Evolutionary conservation across 2,797 vertebrate genomes (phyloP).

Genomic region (Menidia menidia): DNA sequence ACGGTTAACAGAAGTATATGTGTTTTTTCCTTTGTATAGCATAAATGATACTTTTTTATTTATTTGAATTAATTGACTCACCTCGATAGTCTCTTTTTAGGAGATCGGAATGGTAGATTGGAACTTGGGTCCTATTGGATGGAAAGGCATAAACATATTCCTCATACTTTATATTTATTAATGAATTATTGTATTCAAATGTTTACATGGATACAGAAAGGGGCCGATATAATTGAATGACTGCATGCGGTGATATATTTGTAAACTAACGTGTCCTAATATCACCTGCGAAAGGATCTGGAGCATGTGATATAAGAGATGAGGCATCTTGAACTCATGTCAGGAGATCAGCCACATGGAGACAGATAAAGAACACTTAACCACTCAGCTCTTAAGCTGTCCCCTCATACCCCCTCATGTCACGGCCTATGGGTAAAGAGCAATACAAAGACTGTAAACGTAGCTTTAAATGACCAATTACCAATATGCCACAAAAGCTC

Average conservation of each 20-base stretch:
- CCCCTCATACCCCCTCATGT: constrained; percentile 3
- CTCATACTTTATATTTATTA: not conserved
- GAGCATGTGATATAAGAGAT: constrained; percentile 41
- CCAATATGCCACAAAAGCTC: not conserved
- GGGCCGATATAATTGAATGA: too few relatives aligned
- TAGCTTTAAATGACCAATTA: not conserved
- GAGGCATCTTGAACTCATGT: not conserved
- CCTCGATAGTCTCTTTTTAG: too few relatives aligned
- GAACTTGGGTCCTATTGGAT: not conserved
- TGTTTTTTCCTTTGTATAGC: too few relatives aligned
- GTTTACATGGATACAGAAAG: too few relatives aligned
- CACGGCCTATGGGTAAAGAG: not conserved
- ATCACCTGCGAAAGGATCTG: constrained; percentile 4
- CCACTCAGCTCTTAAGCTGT: constrained; percentile 48
- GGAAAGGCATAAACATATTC: not conserved
- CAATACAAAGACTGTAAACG: not conserved
- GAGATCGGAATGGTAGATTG: too few relatives aligned
- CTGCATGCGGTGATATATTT: not conserved
- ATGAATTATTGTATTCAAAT: not conserved
- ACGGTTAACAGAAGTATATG: too few relatives aligned
- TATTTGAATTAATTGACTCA: too few relatives aligned
- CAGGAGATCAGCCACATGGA: constrained; percentile 35
- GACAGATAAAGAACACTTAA: constrained; percentile 46
- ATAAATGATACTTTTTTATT: not conserved
- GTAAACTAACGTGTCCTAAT: constrained; percentile 14